Conservation (phyloP, 2,888 invertebrate species). For the Kryphioiulus occultus region DNA sequence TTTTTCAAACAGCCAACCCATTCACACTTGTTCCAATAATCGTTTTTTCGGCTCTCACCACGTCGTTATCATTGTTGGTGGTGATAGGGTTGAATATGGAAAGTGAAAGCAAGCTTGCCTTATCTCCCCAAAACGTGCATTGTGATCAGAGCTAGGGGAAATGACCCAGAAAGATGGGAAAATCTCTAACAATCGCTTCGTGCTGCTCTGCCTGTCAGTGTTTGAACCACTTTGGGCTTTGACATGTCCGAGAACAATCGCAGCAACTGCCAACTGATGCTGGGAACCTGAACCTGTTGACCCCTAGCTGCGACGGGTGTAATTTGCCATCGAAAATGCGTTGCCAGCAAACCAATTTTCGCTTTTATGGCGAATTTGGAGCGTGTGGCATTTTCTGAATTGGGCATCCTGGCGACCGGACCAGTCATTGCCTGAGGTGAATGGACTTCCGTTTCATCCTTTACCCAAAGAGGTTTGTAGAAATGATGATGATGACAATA, state of each 20-base stretch:
- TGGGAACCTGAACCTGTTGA: neutral
- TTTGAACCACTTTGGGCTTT: neutral
- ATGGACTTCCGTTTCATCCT: constrained; percentile 11
- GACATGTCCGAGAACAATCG: neutral
- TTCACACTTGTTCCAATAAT: neutral
- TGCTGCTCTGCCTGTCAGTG: neutral
- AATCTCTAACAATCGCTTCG: neutral
- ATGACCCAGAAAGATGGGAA: neutral
- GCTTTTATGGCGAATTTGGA: neutral
- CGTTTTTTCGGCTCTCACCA: neutral
- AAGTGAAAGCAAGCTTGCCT: neutral
- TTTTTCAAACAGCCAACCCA: neutral
- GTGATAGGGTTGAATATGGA: neutral
- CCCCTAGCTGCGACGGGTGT: neutral
- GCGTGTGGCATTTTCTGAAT: neutral
- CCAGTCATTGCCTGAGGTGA: neutral
- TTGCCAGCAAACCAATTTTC: neutral
- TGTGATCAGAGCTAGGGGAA: neutral
- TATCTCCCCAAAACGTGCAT: neutral
- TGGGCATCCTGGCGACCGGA: neutral
- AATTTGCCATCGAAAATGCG: neutral
- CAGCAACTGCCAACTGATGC: neutral
- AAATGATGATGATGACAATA: too few relatives aligned
- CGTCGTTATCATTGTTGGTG: neutral
- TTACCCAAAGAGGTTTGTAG: too few relatives aligned